Evolutionary conservation across 2,888 invertebrate species (phyloP).

Genomic region (Trypoxylon attenuatum): DNA sequence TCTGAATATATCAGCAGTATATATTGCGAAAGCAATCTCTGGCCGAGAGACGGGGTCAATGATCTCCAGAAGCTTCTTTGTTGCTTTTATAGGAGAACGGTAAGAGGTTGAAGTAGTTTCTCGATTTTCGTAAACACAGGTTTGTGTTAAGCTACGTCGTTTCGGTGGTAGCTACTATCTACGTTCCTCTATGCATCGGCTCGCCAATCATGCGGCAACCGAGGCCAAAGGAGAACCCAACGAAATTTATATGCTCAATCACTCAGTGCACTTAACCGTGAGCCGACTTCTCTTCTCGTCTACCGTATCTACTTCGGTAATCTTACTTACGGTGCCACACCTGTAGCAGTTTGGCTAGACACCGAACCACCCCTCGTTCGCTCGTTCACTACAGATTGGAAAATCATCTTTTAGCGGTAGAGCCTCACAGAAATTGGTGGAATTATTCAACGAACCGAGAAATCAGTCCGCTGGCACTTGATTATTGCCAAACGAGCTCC

Average conservation of each 20-base stretch:
- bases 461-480: background rate
- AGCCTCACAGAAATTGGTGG: background rate
- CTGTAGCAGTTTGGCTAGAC: too few species aligned
- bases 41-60: too few species aligned
- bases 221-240: conserved; percentile 31
- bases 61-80: too few species aligned
- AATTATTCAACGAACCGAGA: background rate
- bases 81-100: too few species aligned
- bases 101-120: too few species aligned
- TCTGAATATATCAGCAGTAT: too few species aligned
- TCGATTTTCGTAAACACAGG: conserved; percentile 71
- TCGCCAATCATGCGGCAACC: conserved; percentile 21
- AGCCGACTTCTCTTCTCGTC: background rate
- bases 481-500: background rate
- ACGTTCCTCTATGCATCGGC: conserved; percentile 39
- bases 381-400: too few species aligned
- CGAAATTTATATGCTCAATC: conserved; percentile 57
- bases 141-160: conserved; percentile 67
- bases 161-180: too few species aligned
- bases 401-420: too few species aligned
- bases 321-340: too few species aligned
- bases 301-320: background rate
- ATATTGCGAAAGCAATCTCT: too few species aligned
- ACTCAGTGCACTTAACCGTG: conserved; percentile 57
- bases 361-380: too few species aligned